Percentiles rank a stretch among this genome's conserved stretches.
Conservation (phyloP, 2,113 vertebrate species). For the Erpornis zantholeuca region DNA sequence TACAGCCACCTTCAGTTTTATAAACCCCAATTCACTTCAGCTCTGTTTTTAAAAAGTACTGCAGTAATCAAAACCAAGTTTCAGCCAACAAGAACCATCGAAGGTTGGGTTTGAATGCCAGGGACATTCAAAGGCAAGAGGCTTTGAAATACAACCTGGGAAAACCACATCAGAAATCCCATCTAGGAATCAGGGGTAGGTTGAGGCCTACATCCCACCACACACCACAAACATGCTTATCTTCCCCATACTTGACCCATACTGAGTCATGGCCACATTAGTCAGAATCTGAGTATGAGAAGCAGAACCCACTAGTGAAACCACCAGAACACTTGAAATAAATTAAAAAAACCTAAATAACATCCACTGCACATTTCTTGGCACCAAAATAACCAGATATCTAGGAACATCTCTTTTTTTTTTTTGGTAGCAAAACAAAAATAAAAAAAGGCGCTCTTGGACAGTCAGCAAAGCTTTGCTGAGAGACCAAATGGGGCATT, state of each 20-base stretch:
- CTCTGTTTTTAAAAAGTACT: not conserved
- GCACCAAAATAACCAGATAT: not conserved
- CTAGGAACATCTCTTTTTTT: not conserved
- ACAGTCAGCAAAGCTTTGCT: not conserved
- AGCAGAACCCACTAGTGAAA: not conserved
- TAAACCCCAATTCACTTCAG: not conserved
- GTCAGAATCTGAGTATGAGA: not conserved
- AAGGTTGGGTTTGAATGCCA: too few species aligned
- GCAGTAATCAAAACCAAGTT: not conserved
- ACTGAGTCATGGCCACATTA: not conserved
- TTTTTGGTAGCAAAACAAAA: not conserved
- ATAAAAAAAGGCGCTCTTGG: not conserved
- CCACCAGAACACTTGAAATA: not conserved
- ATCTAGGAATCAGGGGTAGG: not conserved
- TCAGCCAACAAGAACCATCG: not conserved
- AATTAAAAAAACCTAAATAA: not conserved
- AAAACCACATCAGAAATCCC: not conserved
- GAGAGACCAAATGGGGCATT: not conserved
- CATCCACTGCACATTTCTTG: not conserved
- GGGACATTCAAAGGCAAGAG: not conserved
- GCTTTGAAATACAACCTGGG: not conserved
- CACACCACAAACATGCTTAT: not conserved
- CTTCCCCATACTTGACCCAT: not conserved
- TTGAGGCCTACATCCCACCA: not conserved
- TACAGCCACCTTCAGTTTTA: not conserved